These are phyloP conservation scores for Stylophora pistillata DNA, from an alignment of 64 coral and sea anemone species.

Conservation along the genomic window DNA sequence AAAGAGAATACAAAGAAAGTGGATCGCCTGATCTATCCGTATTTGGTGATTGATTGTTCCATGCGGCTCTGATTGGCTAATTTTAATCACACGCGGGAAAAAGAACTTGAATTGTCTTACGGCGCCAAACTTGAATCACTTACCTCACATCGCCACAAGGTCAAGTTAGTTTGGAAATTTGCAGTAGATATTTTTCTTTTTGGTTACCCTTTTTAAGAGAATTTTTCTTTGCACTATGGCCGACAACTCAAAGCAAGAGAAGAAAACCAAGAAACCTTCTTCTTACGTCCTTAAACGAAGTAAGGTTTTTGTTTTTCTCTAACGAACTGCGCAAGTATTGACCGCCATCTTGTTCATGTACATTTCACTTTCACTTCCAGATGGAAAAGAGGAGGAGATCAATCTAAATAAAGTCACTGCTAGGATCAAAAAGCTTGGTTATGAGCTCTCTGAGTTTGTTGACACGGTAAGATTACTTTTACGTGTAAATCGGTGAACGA, in stretches of 20 bases:
- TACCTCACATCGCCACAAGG: not conserved
- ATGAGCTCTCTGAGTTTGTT: constrained; percentile 84
- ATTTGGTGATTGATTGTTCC: not conserved
- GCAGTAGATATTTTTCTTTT: not conserved
- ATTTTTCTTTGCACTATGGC: constrained; percentile 38
- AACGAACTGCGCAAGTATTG: not conserved
- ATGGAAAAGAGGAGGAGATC: constrained; percentile 68
- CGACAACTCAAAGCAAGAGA: constrained; percentile 29
- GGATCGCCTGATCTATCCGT: not conserved
- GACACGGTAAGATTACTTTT: constrained; percentile 74
- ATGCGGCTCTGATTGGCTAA: constrained; percentile 29
- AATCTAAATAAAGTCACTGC: constrained; percentile 92
- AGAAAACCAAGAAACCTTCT: not conserved
- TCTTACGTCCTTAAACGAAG: constrained; percentile 60
- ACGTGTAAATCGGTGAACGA: not conserved
- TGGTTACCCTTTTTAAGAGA: constrained; percentile 1
- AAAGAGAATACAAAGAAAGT: not conserved
- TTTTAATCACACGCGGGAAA: not conserved
- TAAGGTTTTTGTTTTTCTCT: constrained; percentile 15
- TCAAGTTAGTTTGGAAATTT: not conserved
- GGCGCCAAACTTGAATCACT: not conserved
- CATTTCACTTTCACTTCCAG: constrained; percentile 34
- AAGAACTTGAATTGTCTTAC: not conserved
- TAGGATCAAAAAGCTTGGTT: constrained; percentile 78
- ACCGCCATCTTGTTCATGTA: constrained; percentile 42